A percentile compares a stretch with the other conserved stretches of the same genome.
These are phyloP conservation scores for Amorpha juglandis DNA, from an alignment of 2,888 invertebrate genomes.

Conservation along the genomic window DNA sequence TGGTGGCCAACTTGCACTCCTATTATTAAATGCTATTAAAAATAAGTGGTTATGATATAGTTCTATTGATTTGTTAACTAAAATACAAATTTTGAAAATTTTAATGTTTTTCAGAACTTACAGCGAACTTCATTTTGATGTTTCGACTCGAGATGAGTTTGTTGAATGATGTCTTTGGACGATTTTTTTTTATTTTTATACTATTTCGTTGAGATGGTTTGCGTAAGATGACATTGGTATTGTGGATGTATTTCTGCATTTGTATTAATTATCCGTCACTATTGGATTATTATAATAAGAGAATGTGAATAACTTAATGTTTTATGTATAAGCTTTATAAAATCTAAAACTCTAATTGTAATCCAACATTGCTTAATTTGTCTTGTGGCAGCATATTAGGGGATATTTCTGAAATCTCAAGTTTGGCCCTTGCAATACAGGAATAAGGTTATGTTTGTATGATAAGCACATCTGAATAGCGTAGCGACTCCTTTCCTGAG, in stretches of 20 bases:
- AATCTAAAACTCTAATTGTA: no score
- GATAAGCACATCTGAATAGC: no score
- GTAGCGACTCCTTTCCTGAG: no score
- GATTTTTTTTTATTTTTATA: constrained; percentile 55
- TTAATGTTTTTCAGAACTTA: constrained; percentile 41
- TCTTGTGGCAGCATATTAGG: no score
- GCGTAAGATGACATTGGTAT: constrained; percentile 63
- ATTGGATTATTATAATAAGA: neutral
- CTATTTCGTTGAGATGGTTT: constrained; percentile 47
- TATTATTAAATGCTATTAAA: no score
- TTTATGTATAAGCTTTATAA: neutral
- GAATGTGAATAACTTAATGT: neutral
- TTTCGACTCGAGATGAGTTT: constrained; percentile 46
- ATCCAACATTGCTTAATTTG: no score
- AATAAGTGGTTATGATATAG: no score
- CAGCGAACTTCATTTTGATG: constrained; percentile 65
- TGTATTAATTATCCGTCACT: constrained; percentile 32
- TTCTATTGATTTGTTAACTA: no score
- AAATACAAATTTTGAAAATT: neutral
- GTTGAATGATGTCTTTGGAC: constrained; percentile 48
- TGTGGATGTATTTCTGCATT: constrained; percentile 54
- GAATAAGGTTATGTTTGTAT: no score
- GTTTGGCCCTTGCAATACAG: no score
- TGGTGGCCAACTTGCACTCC: no score
- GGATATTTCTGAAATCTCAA: no score